Percentiles rank a stretch among this genome's conserved stretches.
These are phyloP conservation scores for Tretioscincus oriximinensis DNA, from an alignment of 2,113 vertebrate species.

Conservation along the genomic window DNA sequence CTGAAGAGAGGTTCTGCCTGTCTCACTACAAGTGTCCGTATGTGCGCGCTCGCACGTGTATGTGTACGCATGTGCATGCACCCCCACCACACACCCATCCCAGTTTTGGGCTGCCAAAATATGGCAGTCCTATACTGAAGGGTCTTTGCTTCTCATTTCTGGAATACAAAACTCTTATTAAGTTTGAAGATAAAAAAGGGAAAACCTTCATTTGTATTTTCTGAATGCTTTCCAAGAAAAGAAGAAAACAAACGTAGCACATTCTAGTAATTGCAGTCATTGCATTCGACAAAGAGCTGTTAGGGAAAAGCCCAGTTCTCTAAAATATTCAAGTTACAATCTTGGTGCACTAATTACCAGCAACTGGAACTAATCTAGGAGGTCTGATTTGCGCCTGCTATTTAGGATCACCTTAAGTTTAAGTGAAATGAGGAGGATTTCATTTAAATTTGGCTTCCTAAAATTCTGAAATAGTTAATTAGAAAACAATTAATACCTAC, in stretches of 20 bases:
- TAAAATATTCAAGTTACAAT: neutral
- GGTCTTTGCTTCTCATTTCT: too few relatives aligned
- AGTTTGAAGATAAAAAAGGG: neutral
- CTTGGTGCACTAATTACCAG: neutral
- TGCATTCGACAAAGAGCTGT: neutral
- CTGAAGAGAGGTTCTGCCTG: too few relatives aligned
- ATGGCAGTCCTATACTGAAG: too few relatives aligned
- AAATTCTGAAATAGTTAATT: slow-evolving; percentile 8
- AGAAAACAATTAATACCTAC: slow-evolving; percentile 30
- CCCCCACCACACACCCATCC: too few relatives aligned
- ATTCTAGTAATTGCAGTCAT: neutral
- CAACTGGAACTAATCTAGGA: neutral
- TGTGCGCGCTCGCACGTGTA: too few relatives aligned
- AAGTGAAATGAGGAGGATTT: neutral
- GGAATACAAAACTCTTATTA: too few relatives aligned
- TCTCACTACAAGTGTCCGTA: too few relatives aligned
- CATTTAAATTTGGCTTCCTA: neutral
- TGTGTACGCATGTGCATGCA: too few relatives aligned
- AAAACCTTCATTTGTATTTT: neutral
- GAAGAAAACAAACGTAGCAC: neutral
- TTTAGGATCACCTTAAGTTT: neutral
- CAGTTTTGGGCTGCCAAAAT: too few relatives aligned
- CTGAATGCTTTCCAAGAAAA: neutral
- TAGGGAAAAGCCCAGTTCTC: neutral
- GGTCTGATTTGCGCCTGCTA: neutral